These are phyloP conservation scores for Dilophus febrilis DNA, from an alignment of 2,888 invertebrate genomes.

Conservation along the genomic window DNA sequence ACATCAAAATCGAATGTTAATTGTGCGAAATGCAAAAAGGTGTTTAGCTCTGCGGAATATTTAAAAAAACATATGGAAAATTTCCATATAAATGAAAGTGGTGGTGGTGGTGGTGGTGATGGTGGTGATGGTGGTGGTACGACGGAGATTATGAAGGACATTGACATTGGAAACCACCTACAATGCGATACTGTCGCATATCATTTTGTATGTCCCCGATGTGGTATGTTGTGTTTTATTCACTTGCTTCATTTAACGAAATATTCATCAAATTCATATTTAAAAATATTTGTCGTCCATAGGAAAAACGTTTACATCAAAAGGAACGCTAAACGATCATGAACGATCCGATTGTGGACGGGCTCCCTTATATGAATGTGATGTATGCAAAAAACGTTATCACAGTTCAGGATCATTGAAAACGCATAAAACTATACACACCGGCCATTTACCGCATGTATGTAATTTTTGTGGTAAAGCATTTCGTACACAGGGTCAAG, in stretches of 20 bases:
- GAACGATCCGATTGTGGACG: slow-evolving; percentile 31
- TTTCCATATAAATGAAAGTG: too few species aligned
- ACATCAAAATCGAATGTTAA: slow-evolving; percentile 26
- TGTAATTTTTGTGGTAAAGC: slow-evolving; percentile 25
- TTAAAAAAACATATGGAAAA: too few species aligned
- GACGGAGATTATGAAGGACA: too few species aligned
- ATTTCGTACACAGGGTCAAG: slow-evolving; percentile 25
- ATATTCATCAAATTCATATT: slow-evolving; percentile 21
- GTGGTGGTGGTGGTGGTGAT: too few species aligned
- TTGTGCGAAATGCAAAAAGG: slow-evolving; percentile 30
- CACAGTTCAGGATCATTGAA: slow-evolving; percentile 30
- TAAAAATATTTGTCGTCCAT: slow-evolving; percentile 24
- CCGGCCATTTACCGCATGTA: slow-evolving; percentile 18
- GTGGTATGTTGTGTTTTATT: slow-evolving; percentile 2
- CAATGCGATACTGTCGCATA: slow-evolving; percentile 17
- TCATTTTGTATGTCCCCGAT: slow-evolving; percentile 17
- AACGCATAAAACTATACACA: slow-evolving; percentile 31
- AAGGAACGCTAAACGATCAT: slow-evolving; percentile 29
- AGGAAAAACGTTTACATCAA: slow-evolving; percentile 26
- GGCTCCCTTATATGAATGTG: slow-evolving; percentile 25
- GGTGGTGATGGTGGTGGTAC: too few species aligned
- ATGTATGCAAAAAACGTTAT: slow-evolving; percentile 28
- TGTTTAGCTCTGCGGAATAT: slow-evolving; percentile 29
- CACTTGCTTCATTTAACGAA: slow-evolving; percentile 14
- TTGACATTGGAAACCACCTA: too few species aligned